These are phyloP conservation scores for Hylomyscus alleni DNA, from an alignment of 2,797 vertebrate species.

Conservation along the genomic window DNA sequence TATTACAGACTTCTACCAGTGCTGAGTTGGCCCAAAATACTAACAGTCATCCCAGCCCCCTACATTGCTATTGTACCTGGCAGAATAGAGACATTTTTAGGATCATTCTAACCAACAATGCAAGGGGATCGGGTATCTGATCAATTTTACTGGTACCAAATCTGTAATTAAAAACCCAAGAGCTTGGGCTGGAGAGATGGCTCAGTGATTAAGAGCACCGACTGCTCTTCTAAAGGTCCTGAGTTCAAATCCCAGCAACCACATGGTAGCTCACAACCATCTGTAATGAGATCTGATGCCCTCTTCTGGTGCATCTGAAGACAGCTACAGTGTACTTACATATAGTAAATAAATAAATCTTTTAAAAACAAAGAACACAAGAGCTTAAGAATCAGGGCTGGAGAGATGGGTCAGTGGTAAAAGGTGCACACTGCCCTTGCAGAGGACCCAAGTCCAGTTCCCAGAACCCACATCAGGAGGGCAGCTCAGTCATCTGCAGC, in stretches of 20 bases:
- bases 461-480: background rate
- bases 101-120: too few relatives aligned
- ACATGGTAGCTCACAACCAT: too few relatives aligned
- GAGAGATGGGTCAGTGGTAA: background rate
- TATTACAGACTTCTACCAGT: background rate
- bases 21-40: background rate
- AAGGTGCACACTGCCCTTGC: background rate
- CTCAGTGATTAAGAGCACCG: background rate
- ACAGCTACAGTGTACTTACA: too few relatives aligned
- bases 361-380: too few relatives aligned
- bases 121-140: background rate
- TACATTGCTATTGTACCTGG: background rate
- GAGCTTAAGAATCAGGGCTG: background rate
- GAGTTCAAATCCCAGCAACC: too few relatives aligned
- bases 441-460: background rate
- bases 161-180: background rate
- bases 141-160: background rate
- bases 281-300: too few relatives aligned
- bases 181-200: background rate
- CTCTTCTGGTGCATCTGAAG: too few relatives aligned
- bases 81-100: background rate
- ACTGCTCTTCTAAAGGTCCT: too few relatives aligned
- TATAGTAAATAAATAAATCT: too few relatives aligned
- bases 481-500: background rate
- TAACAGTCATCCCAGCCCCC: rapidly evolving